A percentile compares a stretch with the other conserved stretches of the same genome.
These are phyloP conservation scores for Acanthurus leucopareius DNA, from an alignment of 2,797 vertebrate genomes.

Conservation along the genomic window DNA sequence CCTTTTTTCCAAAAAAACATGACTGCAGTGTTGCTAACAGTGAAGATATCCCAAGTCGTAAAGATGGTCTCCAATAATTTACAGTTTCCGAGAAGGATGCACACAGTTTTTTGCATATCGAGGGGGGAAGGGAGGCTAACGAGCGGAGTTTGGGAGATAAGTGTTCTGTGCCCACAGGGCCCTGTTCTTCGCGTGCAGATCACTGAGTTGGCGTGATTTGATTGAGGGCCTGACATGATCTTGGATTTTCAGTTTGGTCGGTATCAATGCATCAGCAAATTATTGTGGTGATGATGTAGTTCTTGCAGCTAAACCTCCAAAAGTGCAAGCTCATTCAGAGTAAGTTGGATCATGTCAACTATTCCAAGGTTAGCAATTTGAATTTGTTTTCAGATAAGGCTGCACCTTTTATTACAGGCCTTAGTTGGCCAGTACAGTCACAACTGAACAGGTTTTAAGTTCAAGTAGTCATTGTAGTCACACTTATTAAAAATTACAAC, in stretches of 20 bases:
- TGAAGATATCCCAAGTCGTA: conserved; percentile 30
- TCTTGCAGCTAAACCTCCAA: background rate
- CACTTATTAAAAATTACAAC: background rate
- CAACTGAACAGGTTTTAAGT: conserved; percentile 1
- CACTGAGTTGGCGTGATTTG: conserved; percentile 24
- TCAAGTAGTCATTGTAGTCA: background rate
- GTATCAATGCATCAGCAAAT: background rate
- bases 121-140: conserved; percentile 49
- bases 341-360: background rate
- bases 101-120: conserved; percentile 51
- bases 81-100: conserved; percentile 42
- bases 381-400: conserved; percentile 20
- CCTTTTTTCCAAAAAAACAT: conserved; percentile 21
- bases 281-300: no score
- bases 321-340: background rate
- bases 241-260: conserved; percentile 17
- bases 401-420: conserved; percentile 1
- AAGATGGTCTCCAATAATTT: conserved; percentile 52
- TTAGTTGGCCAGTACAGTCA: background rate
- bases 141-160: conserved; percentile 58
- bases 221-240: conserved; percentile 3
- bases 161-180: conserved; percentile 66
- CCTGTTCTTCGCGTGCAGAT: conserved; percentile 58
- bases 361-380: background rate
- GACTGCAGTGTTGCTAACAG: conserved; percentile 31